phyloP scores from a whole-genome alignment of 2,113 vertebrate genomes.

The Gasterosteus aculeatus region DNA sequence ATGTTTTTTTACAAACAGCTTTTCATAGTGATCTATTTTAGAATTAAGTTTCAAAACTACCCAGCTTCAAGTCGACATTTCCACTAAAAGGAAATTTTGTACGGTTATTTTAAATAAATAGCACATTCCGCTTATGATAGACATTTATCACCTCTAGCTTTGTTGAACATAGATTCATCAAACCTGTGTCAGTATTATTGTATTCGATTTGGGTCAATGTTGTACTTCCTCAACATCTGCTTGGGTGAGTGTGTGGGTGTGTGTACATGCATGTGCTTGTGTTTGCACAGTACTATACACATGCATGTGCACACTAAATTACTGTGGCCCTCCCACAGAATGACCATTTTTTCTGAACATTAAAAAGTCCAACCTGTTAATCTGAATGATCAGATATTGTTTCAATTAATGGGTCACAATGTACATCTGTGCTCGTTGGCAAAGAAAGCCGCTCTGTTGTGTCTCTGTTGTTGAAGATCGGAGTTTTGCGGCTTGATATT shows the following conservation, averaged over 20 bases:
- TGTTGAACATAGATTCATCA: slow-evolving; percentile 27
- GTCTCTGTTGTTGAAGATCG: slow-evolving; percentile 58
- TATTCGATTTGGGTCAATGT: slow-evolving; percentile 27
- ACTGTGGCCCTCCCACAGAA: slow-evolving; percentile 36
- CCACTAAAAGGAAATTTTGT: neutral
- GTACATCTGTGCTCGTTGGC: slow-evolving; percentile 54
- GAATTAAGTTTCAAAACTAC: neutral
- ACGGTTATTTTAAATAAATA: neutral
- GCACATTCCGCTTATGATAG: neutral
- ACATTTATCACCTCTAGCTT: slow-evolving; percentile 15
- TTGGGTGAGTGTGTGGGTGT: neutral
- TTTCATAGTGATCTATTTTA: neutral
- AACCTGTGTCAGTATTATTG: slow-evolving; percentile 31
- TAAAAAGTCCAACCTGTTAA: slow-evolving; percentile 44
- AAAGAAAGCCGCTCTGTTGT: slow-evolving; percentile 53
- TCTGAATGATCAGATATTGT: slow-evolving; percentile 66
- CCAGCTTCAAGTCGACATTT: neutral
- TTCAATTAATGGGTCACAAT: slow-evolving; percentile 57
- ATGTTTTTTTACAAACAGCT: neutral
- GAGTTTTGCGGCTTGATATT: slow-evolving; percentile 47
- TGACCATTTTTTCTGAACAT: slow-evolving; percentile 34
- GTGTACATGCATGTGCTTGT: neutral
- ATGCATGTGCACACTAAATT: slow-evolving; percentile 33
- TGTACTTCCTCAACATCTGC: neutral
- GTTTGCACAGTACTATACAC: slow-evolving; percentile 6